phyloP scores from a whole-genome alignment of 2,797 vertebrate species.

The Adrianichthys oophorus region DNA sequence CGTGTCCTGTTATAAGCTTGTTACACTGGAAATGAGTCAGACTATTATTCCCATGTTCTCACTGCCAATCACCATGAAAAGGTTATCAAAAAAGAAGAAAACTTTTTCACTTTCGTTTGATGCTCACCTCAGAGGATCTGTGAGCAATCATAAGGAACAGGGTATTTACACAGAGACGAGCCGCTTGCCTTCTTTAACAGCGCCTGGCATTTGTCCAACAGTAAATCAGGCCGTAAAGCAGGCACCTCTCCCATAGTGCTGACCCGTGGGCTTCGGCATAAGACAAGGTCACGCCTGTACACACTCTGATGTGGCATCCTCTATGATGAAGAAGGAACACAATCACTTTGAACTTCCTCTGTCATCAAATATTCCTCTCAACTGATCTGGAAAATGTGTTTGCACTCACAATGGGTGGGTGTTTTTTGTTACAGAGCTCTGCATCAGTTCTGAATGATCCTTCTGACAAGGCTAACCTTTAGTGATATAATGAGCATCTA shows the following conservation, averaged over 20 bases:
- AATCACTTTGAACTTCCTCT: constrained; percentile 67
- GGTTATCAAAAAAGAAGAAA: constrained; percentile 20
- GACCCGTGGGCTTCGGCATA: constrained; percentile 53
- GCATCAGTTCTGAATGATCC: constrained; percentile 74
- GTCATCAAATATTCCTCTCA: constrained; percentile 59
- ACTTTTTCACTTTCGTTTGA: constrained; percentile 23
- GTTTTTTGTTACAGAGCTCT: constrained; percentile 79
- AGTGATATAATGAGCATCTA: constrained; percentile 67
- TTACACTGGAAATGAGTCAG: constrained; percentile 33
- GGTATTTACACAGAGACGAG: constrained; percentile 59
- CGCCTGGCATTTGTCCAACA: constrained; percentile 68
- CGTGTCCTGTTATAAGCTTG: constrained; percentile 30
- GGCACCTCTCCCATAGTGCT: constrained; percentile 58
- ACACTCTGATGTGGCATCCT: constrained; percentile 69
- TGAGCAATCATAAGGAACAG: constrained; percentile 54
- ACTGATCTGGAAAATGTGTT: constrained; percentile 68
- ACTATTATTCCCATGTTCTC: constrained; percentile 51
- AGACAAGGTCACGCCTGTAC: constrained; percentile 56
- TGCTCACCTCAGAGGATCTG: constrained; percentile 44
- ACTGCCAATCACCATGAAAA: constrained; percentile 59
- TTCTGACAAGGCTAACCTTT: constrained; percentile 58
- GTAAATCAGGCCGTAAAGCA: constrained; percentile 59
- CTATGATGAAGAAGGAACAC: constrained; percentile 19
- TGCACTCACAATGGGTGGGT: constrained; percentile 63
- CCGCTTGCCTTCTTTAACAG: constrained; percentile 63